Evolutionary conservation across 2,113 vertebrate genomes (phyloP).

Genomic region (Circaetus gallicus): DNA sequence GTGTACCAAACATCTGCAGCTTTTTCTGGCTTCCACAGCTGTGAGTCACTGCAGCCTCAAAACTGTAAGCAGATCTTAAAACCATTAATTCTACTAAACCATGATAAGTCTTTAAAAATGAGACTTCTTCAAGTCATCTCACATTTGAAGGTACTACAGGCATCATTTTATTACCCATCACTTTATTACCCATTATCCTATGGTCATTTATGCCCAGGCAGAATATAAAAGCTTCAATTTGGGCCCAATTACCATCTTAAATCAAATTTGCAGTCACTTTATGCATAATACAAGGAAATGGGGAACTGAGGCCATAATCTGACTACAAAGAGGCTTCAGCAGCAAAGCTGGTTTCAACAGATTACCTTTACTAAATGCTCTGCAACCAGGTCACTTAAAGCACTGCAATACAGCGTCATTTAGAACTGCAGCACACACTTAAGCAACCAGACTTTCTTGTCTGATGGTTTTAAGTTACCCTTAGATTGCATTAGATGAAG

Average conservation of each 20-base stretch:
- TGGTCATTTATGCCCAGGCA: neutral
- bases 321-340: neutral
- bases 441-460: neutral
- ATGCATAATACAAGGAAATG: neutral
- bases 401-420: neutral
- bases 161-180: neutral
- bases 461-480: neutral
- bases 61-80: neutral
- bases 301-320: conserved; percentile 3
- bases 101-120: neutral
- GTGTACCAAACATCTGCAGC: neutral
- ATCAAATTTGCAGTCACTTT: conserved; percentile 8
- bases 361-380: conserved; percentile 26
- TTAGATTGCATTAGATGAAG: neutral
- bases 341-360: conserved; percentile 39
- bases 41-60: neutral
- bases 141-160: neutral
- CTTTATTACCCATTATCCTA: neutral
- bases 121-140: neutral
- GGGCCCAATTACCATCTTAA: neutral
- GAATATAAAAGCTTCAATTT: conserved; percentile 14
- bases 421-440: neutral
- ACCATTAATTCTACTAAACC: neutral
- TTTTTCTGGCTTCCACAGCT: neutral
- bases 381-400: conserved; percentile 20